A percentile compares a stretch with the other conserved stretches of the same genome.
Evolutionary conservation across 1,140 invertebrate genomes (phyloP).

Genomic region (Cydia splendana): DNA sequence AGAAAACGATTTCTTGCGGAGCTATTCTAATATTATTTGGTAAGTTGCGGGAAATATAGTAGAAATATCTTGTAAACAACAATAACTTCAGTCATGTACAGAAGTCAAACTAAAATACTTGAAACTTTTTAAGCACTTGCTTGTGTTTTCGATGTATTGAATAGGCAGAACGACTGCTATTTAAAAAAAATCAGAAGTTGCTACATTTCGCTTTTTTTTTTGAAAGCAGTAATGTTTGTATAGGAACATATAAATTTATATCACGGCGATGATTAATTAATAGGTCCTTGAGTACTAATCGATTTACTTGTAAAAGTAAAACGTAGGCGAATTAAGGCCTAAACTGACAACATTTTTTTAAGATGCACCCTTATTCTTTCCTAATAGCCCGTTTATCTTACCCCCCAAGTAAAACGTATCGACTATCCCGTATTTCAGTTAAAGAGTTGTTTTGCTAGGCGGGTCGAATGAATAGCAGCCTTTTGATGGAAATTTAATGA

Average conservation of each 20-base stretch:
- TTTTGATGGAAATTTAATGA: constrained; percentile 68
- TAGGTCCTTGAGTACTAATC: too few species aligned
- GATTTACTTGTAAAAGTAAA: too few species aligned
- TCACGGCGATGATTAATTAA: too few species aligned
- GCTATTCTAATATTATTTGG: not conserved
- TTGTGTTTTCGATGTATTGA: not conserved
- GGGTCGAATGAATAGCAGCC: constrained; percentile 50
- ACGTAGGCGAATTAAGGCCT: too few species aligned
- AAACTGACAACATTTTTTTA: too few species aligned
- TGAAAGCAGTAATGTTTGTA: too few species aligned
- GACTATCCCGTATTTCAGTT: constrained; percentile 18
- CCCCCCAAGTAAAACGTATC: constrained; percentile 35
- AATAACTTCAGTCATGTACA: not conserved
- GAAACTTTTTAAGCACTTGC: not conserved
- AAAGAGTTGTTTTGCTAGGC: constrained; percentile 47
- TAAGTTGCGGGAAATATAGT: not conserved
- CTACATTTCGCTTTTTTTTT: too few species aligned
- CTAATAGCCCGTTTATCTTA: constrained; percentile 13
- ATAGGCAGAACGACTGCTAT: too few species aligned
- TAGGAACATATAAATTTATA: too few species aligned
- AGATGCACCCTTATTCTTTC: not conserved
- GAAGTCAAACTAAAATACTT: not conserved
- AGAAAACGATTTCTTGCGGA: not conserved
- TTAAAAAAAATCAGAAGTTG: too few species aligned
- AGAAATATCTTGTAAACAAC: not conserved